Evolutionary conservation across 2,113 vertebrate genomes (phyloP).

Genomic region (Engystomops pustulosus): DNA sequence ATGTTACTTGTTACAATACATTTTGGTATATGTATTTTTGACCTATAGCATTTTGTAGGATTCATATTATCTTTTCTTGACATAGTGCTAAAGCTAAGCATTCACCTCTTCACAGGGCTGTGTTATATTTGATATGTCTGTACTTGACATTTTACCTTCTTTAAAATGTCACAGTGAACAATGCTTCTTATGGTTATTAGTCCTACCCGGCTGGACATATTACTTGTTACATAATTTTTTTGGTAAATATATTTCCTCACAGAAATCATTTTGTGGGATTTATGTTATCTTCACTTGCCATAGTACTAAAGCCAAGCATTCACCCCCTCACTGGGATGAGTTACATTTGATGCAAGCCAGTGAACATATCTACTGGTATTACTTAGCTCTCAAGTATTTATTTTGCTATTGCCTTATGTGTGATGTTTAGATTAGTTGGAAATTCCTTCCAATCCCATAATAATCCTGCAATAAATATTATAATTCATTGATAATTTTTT

Average conservation of each 20-base stretch:
- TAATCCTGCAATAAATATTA: not conserved
- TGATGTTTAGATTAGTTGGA: slow-evolving; percentile 5
- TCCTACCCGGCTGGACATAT: no score
- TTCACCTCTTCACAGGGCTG: not conserved
- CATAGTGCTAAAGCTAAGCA: not conserved
- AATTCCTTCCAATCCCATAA: not conserved
- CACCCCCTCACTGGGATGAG: not conserved
- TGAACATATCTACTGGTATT: not conserved
- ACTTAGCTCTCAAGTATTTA: not conserved
- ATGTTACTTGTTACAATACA: no score
- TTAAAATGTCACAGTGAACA: no score
- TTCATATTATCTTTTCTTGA: not conserved
- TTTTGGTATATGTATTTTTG: no score
- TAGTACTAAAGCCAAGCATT: not conserved
- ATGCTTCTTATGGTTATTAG: no score
- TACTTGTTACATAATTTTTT: no score
- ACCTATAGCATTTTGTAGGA: not conserved
- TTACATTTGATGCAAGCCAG: not conserved
- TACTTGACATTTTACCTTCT: no score
- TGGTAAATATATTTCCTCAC: not conserved
- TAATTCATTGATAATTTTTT: not conserved
- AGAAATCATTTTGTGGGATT: not conserved
- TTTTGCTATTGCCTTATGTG: not conserved
- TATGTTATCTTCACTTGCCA: no score
- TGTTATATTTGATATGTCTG: not conserved